Conservation (phyloP, 2,797 vertebrate genomes). For the Harpagifer antarcticus region DNA sequence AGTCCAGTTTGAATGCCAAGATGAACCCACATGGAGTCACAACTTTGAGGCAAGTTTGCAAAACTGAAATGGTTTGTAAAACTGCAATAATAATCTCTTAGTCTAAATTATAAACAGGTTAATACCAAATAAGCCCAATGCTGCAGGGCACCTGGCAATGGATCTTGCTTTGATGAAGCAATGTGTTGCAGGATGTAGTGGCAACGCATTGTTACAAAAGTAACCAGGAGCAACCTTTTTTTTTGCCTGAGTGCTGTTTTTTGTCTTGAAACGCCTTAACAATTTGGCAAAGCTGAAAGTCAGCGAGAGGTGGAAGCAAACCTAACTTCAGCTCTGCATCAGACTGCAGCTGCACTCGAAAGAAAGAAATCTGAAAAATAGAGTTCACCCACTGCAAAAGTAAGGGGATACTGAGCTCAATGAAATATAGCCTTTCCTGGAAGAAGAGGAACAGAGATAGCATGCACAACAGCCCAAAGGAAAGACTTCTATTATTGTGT, state of each 20-base stretch:
- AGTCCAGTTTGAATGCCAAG: conserved; percentile 41
- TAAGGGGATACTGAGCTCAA: conserved; percentile 19
- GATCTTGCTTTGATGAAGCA: conserved; percentile 9
- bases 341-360: conserved; percentile 29
- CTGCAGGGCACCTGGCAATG: not conserved
- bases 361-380: conserved; percentile 18
- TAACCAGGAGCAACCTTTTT: not conserved
- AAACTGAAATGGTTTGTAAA: conserved; percentile 34
- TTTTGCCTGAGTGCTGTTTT: not conserved
- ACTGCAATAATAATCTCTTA: conserved; percentile 26
- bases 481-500: not conserved
- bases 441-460: conserved; percentile 9
- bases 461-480: conserved; percentile 9
- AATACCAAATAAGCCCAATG: conserved; percentile 18
- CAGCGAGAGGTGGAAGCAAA: conserved; percentile 10
- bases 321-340: conserved; percentile 16
- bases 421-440: conserved; percentile 8
- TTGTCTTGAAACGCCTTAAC: not conserved
- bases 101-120: conserved; percentile 26
- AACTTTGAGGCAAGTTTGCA: conserved; percentile 17
- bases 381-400: conserved; percentile 10
- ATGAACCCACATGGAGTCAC: conserved; percentile 39
- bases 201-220: conserved; percentile 7
- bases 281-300: conserved; percentile 14
- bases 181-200: conserved; percentile 10